Conservation (phyloP, 37 sponge, comb jelly and placozoan species). For the Mnemiopsis leidyi region DNA sequence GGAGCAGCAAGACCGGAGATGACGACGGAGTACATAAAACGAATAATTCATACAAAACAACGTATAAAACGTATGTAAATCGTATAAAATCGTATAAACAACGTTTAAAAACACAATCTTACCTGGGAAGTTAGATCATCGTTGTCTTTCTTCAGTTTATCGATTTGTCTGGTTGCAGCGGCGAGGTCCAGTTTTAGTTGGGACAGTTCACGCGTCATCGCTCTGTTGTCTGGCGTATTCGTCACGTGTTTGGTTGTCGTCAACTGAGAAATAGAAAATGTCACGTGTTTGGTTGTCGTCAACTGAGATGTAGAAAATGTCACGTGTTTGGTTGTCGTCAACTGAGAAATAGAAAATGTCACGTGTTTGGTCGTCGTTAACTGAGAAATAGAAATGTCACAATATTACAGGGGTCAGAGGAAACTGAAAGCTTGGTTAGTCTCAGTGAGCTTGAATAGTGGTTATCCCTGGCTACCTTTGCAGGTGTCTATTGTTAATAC, state of each 20-base stretch:
- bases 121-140: slow-evolving; percentile 63
- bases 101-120: no score
- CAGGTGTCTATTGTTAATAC: no score
- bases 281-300: neutral
- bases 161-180: slow-evolving; percentile 30
- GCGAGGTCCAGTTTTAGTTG: slow-evolving; percentile 29
- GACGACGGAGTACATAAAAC: no score
- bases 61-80: no score
- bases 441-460: no score
- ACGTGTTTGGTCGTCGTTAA: neutral
- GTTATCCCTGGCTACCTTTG: no score
- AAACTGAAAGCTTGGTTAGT: no score
- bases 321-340: neutral
- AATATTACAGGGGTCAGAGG: no score
- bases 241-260: neutral
- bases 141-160: slow-evolving; percentile 60
- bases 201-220: neutral
- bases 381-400: neutral
- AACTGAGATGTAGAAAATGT: neutral
- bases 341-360: neutral
- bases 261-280: neutral
- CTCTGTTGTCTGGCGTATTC: neutral
- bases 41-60: no score
- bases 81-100: no score
- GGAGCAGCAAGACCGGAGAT: no score